Evolutionary conservation across 1,140 invertebrate species (phyloP), one percentile per base, ranked within the genome.

Genomic region (Sarcophaga peregrina): DNA sequence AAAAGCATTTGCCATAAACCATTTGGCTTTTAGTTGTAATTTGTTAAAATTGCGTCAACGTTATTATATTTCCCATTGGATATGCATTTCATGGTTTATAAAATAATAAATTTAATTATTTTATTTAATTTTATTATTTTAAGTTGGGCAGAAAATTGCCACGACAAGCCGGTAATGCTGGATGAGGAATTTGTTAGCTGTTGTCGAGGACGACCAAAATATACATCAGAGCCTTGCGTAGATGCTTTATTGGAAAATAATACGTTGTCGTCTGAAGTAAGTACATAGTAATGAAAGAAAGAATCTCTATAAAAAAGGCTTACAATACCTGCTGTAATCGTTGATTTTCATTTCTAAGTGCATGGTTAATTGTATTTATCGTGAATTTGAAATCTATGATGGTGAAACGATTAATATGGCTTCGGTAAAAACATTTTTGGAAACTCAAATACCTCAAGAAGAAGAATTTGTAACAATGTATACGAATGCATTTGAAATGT

Each of bases 321-420:
- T 48, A 6, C 3, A 50, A 25, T 17, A 45, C 15, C 74, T 15
- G 6, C 17, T 76, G 5, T 45, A 78, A 47, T 9, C 37, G 17
- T 72, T 58, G 37, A 58, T 20, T 46, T 47, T 46, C 25, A 9
- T 7, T 47, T 76, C 10, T 0, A n/a, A 81, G 80, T 81, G 80
- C n/a, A 0, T 81, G 1, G 0, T 81, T 2, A 54, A 62, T 48
- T 81, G 80, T n/a, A 81, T 81, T 52, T 81, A 81, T 52, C 10
- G 7, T 10, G 54, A 81, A 45, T 81, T 58, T 68, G 9, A 68
- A 62, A 68, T 81, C 17, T 81, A 81, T 72, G 46, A 81, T 80
- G 78, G 48, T 48, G 54, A 62, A 6, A 15, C 25, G 4, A 52
- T 78, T 20, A 17, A 78, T 50, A 52, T 78, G 47, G 75, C 9